Evolutionary conservation across 2,888 invertebrate genomes (phyloP).

Genomic region (Drosophila gaucha): DNA sequence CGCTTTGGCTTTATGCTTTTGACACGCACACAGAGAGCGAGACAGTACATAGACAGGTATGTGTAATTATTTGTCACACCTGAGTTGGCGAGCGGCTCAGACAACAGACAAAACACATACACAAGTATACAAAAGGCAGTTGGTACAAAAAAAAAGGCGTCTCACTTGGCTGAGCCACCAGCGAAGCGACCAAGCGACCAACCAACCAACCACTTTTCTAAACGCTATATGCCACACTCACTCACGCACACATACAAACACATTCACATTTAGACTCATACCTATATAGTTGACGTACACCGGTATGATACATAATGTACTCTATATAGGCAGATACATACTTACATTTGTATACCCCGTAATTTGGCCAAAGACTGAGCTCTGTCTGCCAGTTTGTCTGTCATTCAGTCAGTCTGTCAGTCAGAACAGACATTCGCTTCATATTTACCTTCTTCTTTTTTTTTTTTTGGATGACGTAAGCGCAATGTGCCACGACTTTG

Average conservation of each 20-base stretch:
- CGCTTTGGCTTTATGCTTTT: conserved; percentile 63
- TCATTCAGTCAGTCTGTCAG: conserved; percentile 22
- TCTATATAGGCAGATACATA: conserved; percentile 16
- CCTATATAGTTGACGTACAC: conserved; percentile 25
- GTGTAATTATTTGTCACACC: conserved; percentile 84
- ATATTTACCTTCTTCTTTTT: conserved; percentile 41
- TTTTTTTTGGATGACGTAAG: conserved; percentile 44
- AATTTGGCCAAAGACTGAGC: conserved; percentile 30
- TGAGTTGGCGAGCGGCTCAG: conserved; percentile 77
- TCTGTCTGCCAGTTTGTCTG: conserved; percentile 15
- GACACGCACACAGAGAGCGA: conserved; percentile 38
- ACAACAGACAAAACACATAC: conserved; percentile 34
- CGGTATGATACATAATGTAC: conserved; percentile 59
- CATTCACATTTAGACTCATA: conserved; percentile 2
- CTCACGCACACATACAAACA: background rate
- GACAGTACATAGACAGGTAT: conserved; percentile 61
- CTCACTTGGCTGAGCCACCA: conserved; percentile 79
- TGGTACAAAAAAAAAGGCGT: conserved; percentile 61
- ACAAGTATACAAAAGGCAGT: conserved; percentile 23
- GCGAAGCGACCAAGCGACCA: conserved; percentile 62
- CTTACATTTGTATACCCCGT: conserved; percentile 24
- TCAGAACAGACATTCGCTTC: conserved; percentile 33
- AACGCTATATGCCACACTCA: conserved; percentile 45
- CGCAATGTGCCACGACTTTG: conserved; percentile 28
- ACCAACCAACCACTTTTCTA: conserved; percentile 66